Conservation (phyloP, 2,888 invertebrate species). For the Cosmia trapezina region DNA sequence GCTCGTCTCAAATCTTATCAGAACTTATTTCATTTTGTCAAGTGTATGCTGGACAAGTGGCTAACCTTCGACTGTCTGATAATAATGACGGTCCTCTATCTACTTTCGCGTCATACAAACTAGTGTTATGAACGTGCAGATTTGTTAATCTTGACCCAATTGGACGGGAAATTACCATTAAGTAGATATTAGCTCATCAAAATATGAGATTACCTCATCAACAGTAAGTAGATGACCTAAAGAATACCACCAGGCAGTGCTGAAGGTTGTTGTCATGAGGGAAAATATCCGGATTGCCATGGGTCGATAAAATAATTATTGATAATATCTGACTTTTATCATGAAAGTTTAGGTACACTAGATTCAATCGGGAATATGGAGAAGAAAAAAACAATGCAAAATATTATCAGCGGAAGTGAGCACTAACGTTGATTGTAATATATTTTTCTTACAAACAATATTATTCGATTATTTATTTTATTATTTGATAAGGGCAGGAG, state of each 20-base stretch:
- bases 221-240: neutral
- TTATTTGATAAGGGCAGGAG: too few species aligned
- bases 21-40: slow-evolving; percentile 33
- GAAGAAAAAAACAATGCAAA: neutral
- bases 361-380: neutral
- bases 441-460: neutral
- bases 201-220: neutral
- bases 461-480: neutral
- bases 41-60: slow-evolving; percentile 39
- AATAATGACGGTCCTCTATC: slow-evolving; percentile 21
- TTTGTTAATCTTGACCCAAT: slow-evolving; percentile 27
- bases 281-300: neutral
- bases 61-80: slow-evolving; percentile 57
- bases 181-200: neutral
- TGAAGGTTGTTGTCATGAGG: neutral
- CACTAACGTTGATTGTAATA: neutral
- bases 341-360: neutral
- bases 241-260: neutral
- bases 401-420: neutral
- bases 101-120: slow-evolving; percentile 16
- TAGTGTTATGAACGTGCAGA: slow-evolving; percentile 6
- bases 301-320: slow-evolving; percentile 14
- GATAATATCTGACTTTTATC: slow-evolving; percentile 15
- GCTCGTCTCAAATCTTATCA: slow-evolving; percentile 51
- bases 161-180: neutral